Conservation (phyloP, 2,888 invertebrate species). For the Gryllus longicercus region DNA sequence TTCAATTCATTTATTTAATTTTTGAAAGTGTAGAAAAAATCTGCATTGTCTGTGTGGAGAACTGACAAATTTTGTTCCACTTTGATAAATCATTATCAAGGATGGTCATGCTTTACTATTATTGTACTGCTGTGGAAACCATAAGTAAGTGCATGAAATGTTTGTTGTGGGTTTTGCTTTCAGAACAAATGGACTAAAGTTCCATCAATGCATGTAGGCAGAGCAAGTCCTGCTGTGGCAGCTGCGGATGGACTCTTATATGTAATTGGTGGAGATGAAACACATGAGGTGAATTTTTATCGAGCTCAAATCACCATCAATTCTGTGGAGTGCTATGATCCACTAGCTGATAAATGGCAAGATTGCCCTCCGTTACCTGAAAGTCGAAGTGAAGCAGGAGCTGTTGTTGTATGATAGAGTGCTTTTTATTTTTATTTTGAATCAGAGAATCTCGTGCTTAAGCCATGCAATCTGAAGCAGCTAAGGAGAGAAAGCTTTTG, state of each 20-base stretch:
- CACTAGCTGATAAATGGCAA: constrained; percentile 71
- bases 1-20: too few relatives aligned
- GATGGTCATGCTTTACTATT: background rate
- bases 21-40: too few relatives aligned
- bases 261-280: constrained; percentile 82
- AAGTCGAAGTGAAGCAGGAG: constrained; percentile 82
- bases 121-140: background rate
- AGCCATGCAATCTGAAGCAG: background rate
- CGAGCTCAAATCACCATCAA: constrained; percentile 79
- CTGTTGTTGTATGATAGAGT: constrained; percentile 62
- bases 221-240: constrained; percentile 81
- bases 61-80: too few relatives aligned
- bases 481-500: background rate
- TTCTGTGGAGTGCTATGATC: constrained; percentile 81
- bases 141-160: constrained; percentile 10
- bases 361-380: constrained; percentile 75
- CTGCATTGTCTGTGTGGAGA: too few relatives aligned
- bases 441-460: background rate
- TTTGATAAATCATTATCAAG: too few relatives aligned
- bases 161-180: constrained; percentile 33
- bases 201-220: constrained; percentile 66
- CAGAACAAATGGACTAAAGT: constrained; percentile 77
- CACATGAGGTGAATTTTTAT: constrained; percentile 76
- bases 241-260: constrained; percentile 78
- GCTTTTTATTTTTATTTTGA: background rate